These are phyloP conservation scores for Bagarius yarrelli DNA, from an alignment of 2,113 vertebrate species.

Conservation along the genomic window DNA sequence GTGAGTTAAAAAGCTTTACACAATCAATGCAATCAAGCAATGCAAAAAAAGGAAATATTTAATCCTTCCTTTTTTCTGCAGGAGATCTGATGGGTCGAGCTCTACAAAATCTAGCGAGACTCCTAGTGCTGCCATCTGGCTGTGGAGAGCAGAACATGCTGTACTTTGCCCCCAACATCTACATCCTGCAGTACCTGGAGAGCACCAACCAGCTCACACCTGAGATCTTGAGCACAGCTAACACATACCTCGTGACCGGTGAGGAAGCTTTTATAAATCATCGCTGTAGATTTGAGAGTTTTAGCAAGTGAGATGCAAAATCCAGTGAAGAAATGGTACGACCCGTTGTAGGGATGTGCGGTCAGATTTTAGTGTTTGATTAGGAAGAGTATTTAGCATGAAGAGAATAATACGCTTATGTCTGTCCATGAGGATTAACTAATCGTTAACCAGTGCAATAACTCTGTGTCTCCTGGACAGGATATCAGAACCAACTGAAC, in stretches of 20 bases:
- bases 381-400: no score
- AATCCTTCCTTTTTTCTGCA: conserved; percentile 59
- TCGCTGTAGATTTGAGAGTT: not conserved
- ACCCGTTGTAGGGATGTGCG: not conserved
- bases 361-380: no score
- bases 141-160: conserved; percentile 87
- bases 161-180: conserved; percentile 81
- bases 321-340: not conserved
- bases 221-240: conserved; percentile 24
- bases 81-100: conserved; percentile 77
- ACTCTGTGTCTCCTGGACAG: conserved; percentile 60
- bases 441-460: no score
- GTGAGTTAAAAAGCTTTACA: conserved; percentile 55
- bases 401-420: not conserved
- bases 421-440: no score
- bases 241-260: conserved; percentile 40
- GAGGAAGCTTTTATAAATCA: conserved; percentile 58
- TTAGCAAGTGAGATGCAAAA: not conserved
- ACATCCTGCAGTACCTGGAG: conserved; percentile 73
- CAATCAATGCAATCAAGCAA: not conserved
- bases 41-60: not conserved
- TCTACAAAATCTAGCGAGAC: conserved; percentile 69
- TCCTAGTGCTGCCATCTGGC: conserved; percentile 76
- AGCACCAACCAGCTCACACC: conserved; percentile 59
- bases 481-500: conserved; percentile 82